These are phyloP conservation scores for Cataglyphis livida DNA, from an alignment of 2,888 invertebrate genomes.

Conservation along the genomic window DNA sequence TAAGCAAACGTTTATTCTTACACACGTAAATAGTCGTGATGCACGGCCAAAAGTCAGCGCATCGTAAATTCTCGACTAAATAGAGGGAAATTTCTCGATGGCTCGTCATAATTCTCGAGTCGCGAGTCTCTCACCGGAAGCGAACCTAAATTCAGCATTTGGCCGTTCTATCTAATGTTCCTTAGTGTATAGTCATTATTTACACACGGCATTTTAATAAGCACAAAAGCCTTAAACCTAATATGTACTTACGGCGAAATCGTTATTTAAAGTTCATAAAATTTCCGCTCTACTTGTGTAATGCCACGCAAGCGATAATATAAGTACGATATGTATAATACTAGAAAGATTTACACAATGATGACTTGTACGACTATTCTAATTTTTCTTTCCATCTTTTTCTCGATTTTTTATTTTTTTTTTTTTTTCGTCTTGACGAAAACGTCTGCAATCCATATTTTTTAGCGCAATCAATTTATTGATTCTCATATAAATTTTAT, in stretches of 20 bases:
- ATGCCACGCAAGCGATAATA: constrained; percentile 20
- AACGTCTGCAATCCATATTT: neutral
- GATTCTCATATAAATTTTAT: neutral
- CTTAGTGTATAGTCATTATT: constrained; percentile 64
- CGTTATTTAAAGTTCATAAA: constrained; percentile 68
- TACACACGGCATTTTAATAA: constrained; percentile 71
- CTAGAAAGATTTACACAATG: neutral
- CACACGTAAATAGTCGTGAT: constrained; percentile 24
- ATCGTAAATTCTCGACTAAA: constrained; percentile 58
- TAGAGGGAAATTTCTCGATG: constrained; percentile 64
- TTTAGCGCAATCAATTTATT: neutral
- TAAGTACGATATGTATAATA: neutral
- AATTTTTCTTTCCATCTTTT: neutral
- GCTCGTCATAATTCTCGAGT: constrained; percentile 61
- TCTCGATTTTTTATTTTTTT: neutral
- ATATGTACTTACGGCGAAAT: constrained; percentile 47
- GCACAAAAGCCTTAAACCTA: constrained; percentile 41
- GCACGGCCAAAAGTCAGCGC: constrained; percentile 23
- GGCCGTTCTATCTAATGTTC: constrained; percentile 41
- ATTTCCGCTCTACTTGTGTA: constrained; percentile 49
- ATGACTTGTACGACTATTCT: neutral
- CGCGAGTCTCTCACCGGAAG: constrained; percentile 46
- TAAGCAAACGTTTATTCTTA: constrained; percentile 21
- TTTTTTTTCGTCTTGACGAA: neutral
- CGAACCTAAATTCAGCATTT: constrained; percentile 67